phyloP scores from a whole-genome alignment of 1,140 invertebrate species.

The Sesamia nonagrioides region DNA sequence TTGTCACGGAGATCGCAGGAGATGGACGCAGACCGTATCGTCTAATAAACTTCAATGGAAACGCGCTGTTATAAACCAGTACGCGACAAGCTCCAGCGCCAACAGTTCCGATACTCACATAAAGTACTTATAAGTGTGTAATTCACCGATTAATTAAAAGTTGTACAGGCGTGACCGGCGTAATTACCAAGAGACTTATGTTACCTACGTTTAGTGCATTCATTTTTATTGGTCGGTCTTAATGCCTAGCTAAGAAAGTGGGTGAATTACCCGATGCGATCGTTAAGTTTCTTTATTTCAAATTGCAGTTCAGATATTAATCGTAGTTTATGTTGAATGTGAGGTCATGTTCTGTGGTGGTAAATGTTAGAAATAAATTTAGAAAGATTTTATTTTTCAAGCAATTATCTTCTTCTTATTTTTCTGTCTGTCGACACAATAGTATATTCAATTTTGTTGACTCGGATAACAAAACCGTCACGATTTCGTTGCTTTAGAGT shows the following conservation, averaged over 20 bases:
- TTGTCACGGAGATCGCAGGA: not conserved
- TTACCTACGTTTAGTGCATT: slow-evolving; percentile 71
- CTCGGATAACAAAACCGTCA: too few relatives aligned
- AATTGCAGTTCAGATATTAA: slow-evolving; percentile 7
- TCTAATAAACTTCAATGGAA: slow-evolving; percentile 56
- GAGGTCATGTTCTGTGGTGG: not conserved
- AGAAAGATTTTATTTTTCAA: too few relatives aligned
- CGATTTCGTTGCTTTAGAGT: too few relatives aligned
- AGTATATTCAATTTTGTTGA: too few relatives aligned
- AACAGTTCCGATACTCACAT: slow-evolving; percentile 60
- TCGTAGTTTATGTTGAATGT: not conserved
- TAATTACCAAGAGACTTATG: slow-evolving; percentile 78
- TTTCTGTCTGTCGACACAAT: too few relatives aligned
- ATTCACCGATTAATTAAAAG: slow-evolving; percentile 85
- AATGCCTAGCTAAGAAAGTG: slow-evolving; percentile 43
- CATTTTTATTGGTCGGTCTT: slow-evolving; percentile 65
- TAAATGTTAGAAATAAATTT: too few relatives aligned
- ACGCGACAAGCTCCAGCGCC: slow-evolving; percentile 54
- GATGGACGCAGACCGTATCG: not conserved
- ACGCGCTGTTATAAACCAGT: slow-evolving; percentile 68
- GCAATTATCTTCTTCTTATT: too few relatives aligned
- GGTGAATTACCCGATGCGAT: slow-evolving; percentile 41
- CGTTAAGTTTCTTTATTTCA: slow-evolving; percentile 37
- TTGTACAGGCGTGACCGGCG: slow-evolving; percentile 80
- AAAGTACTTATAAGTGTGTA: slow-evolving; percentile 70